These are phyloP conservation scores for Andrena haemorrhoa DNA, from an alignment of 2,888 invertebrate species.

Conservation along the genomic window DNA sequence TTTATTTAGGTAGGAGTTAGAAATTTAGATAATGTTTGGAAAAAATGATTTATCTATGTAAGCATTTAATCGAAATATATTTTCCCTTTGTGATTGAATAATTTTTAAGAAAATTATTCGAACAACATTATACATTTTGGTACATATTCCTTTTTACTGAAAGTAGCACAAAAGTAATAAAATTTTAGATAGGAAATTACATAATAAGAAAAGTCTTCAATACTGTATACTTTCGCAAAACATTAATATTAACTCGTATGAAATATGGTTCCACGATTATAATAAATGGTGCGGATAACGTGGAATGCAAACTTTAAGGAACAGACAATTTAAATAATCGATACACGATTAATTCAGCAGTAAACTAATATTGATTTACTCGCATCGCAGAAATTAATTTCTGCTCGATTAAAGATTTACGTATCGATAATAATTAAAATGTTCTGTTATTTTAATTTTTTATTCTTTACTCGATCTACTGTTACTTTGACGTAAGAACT, in stretches of 20 bases:
- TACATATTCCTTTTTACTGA: too few relatives aligned
- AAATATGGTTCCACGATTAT: not conserved
- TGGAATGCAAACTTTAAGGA: slow-evolving; percentile 1
- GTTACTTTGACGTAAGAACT: not conserved
- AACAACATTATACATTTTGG: too few relatives aligned
- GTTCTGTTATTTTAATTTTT: not conserved
- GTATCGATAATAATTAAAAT: not conserved
- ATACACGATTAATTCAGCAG: not conserved
- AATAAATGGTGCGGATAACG: not conserved
- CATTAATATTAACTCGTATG: not conserved
- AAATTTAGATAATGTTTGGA: too few relatives aligned
- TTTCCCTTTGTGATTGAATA: too few relatives aligned
- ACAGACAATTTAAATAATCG: not conserved
- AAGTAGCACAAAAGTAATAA: too few relatives aligned
- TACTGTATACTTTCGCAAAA: not conserved
- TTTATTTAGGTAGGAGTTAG: too few relatives aligned
- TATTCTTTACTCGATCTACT: not conserved
- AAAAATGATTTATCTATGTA: too few relatives aligned
- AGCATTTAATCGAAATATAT: too few relatives aligned
- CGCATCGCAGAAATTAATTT: not conserved
- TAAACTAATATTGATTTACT: not conserved
- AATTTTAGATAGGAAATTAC: too few relatives aligned
- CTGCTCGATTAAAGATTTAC: not conserved
- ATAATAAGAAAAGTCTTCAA: too few relatives aligned
- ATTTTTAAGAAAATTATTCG: too few relatives aligned